Conservation (phyloP, 2,888 invertebrate genomes). For the Cacoxenus indagator region DNA sequence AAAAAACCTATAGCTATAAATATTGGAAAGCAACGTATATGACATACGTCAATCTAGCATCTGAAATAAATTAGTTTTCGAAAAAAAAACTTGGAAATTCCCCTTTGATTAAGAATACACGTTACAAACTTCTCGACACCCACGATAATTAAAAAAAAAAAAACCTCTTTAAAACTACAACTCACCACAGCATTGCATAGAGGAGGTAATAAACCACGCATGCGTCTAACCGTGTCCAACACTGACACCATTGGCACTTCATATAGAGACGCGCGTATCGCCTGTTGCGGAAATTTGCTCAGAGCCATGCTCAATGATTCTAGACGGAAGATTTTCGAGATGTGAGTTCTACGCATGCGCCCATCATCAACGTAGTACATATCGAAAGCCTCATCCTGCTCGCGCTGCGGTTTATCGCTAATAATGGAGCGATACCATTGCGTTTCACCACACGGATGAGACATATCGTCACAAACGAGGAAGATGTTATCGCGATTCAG, state of each 20-base stretch:
- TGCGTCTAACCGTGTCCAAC: slow-evolving; percentile 73
- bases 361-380: slow-evolving; percentile 75
- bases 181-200: slow-evolving; percentile 70
- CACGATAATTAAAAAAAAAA: background rate
- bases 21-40: too few relatives aligned
- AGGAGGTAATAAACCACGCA: slow-evolving; percentile 74
- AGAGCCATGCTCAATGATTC: slow-evolving; percentile 73
- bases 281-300: slow-evolving; percentile 75
- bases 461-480: slow-evolving; percentile 70
- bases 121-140: too few relatives aligned
- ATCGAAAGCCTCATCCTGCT: slow-evolving; percentile 69
- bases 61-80: too few relatives aligned
- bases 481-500: slow-evolving; percentile 71
- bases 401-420: slow-evolving; percentile 60
- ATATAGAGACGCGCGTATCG: slow-evolving; percentile 74
- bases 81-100: too few relatives aligned
- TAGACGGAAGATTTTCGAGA: slow-evolving; percentile 71
- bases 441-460: slow-evolving; percentile 42
- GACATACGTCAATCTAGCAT: too few relatives aligned
- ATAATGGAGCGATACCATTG: slow-evolving; percentile 72
- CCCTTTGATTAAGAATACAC: background rate
- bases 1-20: too few relatives aligned
- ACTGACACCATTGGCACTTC: slow-evolving; percentile 73
- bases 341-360: slow-evolving; percentile 69
- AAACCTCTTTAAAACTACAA: background rate